Percentiles rank a stretch among this genome's conserved stretches.
Conservation (phyloP, 2,888 invertebrate species). For the Eilema depressum region DNA sequence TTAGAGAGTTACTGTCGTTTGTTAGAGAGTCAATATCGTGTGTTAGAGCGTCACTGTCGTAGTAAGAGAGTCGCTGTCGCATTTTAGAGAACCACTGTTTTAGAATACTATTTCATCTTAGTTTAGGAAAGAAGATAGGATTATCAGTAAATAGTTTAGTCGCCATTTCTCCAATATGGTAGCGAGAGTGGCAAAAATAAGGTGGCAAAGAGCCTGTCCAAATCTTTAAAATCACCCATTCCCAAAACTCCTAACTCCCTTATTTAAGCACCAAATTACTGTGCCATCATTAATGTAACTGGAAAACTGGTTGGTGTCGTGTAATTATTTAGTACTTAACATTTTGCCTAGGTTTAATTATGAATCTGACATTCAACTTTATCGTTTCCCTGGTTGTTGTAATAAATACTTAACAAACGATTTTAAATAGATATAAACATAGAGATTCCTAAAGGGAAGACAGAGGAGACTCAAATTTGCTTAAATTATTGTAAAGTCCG, state of each 20-base stretch:
- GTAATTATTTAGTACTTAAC: conserved; percentile 1
- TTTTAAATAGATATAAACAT: neutral
- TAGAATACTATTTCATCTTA: no score
- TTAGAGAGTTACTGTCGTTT: neutral
- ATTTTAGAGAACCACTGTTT: neutral
- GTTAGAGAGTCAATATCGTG: no score
- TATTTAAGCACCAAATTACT: neutral
- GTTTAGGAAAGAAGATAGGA: neutral
- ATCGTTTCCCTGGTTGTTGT: neutral
- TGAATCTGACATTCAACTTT: neutral
- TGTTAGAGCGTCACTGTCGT: neutral
- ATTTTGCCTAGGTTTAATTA: conserved; percentile 1
- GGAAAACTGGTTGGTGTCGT: neutral
- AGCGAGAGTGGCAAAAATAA: no score
- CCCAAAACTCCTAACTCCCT: neutral
- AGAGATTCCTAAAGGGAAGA: no score
- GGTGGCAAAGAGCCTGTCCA: no score
- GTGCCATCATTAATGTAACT: neutral
- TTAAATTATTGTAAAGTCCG: no score
- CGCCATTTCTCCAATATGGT: no score
- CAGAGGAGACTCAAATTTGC: no score
- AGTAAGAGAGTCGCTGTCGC: neutral
- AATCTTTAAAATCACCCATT: no score
- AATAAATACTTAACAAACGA: neutral
- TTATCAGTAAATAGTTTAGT: neutral